A percentile compares a stretch with the other conserved stretches of the same genome.
Conservation (phyloP, 2,113 vertebrate species). For the Enhydra lutris region DNA sequence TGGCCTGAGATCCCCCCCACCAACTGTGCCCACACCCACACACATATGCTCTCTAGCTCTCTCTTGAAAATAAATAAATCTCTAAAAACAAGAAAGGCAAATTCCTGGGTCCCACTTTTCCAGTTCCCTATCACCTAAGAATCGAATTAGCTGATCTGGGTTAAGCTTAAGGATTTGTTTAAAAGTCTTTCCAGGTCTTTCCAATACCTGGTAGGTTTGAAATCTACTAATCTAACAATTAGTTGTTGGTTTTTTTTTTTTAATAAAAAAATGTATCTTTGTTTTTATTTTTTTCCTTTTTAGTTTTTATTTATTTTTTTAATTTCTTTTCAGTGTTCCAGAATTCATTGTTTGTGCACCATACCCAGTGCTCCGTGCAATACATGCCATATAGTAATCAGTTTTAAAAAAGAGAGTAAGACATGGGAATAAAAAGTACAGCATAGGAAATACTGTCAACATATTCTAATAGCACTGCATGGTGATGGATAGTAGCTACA, state of each 20-base stretch:
- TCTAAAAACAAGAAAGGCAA: neutral
- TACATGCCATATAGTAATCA: no score
- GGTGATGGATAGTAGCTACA: neutral
- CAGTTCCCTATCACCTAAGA: neutral
- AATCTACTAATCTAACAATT: neutral
- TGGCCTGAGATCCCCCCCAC: neutral
- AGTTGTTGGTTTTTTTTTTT: no score
- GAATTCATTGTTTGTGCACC: no score
- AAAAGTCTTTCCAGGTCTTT: neutral
- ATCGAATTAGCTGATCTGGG: neutral
- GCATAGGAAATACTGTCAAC: neutral
- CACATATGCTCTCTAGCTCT: neutral
- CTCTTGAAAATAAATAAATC: neutral
- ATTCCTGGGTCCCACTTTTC: neutral
- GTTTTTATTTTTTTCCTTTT: no score
- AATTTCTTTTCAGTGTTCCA: no score
- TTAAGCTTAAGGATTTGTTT: neutral
- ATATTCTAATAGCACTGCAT: neutral
- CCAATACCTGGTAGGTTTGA: neutral
- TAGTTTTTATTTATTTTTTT: no score
- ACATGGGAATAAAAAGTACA: neutral
- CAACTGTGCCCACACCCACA: rapidly evolving
- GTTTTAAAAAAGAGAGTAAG: neutral
- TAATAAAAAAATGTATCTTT: no score
- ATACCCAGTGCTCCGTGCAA: no score